Evolutionary conservation across 2,797 vertebrate species (phyloP).

Genomic region (Betta splendens): DNA sequence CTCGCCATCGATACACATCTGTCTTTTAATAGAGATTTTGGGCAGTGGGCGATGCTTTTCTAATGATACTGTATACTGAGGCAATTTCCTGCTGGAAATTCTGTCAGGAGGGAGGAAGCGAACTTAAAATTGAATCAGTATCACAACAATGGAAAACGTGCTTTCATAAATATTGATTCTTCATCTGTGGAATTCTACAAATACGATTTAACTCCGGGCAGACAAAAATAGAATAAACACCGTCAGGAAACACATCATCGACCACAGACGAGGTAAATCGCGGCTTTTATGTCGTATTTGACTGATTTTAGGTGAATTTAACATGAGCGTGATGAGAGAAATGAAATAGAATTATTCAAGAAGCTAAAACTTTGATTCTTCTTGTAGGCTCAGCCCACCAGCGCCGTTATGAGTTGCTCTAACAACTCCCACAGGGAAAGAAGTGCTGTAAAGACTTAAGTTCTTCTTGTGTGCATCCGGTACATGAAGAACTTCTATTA

Average conservation of each 20-base stretch:
- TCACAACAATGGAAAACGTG: conserved; percentile 59
- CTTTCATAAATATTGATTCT: conserved; percentile 72
- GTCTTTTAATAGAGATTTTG: conserved; percentile 47
- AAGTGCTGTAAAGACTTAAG: conserved; percentile 31
- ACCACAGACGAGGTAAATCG: conserved; percentile 18
- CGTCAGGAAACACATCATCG: conserved; percentile 26
- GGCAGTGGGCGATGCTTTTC: conserved; percentile 58
- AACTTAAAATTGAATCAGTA: conserved; percentile 68
- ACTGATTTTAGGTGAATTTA: conserved; percentile 28
- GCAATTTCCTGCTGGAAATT: conserved; percentile 57
- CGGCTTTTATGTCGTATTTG: conserved; percentile 26
- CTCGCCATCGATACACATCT: conserved; percentile 45
- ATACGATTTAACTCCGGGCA: conserved; percentile 48
- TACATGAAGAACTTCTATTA: conserved; percentile 52
- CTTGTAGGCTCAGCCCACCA: conserved; percentile 28
- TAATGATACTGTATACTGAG: conserved; percentile 52
- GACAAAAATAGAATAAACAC: conserved; percentile 41
- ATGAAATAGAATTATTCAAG: conserved; percentile 24
- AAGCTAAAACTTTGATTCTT: conserved; percentile 29
- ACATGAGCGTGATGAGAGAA: conserved; percentile 26
- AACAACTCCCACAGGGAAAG: conserved; percentile 47
- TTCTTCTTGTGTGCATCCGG: conserved; percentile 29
- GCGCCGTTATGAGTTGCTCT: conserved; percentile 13
- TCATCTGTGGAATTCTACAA: conserved; percentile 58
- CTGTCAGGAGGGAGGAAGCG: conserved; percentile 52